Conservation (phyloP, 2,888 invertebrate genomes). For the Balanococcus diminutus region DNA sequence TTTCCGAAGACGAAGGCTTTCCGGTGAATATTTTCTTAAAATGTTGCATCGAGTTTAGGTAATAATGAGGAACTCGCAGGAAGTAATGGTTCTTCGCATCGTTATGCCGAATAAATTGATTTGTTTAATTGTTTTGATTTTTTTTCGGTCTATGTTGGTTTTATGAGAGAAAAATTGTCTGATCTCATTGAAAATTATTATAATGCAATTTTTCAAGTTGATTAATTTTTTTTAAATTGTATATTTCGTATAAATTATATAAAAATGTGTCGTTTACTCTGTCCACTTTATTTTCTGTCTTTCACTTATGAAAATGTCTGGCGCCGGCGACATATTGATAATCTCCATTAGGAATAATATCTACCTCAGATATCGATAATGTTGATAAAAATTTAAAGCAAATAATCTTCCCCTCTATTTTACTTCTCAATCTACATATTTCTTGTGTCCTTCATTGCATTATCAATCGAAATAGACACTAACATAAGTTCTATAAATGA, state of each 20-base stretch:
- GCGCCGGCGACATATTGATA: not conserved
- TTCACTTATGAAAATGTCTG: not conserved
- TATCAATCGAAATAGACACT: not conserved
- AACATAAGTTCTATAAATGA: not conserved
- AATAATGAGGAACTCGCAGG: not conserved
- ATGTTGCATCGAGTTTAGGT: not conserved
- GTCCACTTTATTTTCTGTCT: not conserved
- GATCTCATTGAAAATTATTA: not conserved
- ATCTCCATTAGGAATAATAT: not conserved
- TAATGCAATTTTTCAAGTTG: not conserved
- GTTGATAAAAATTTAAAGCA: not conserved
- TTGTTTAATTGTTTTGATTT: not conserved
- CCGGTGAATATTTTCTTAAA: not conserved
- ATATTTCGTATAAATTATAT: not conserved
- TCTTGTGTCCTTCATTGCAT: not conserved
- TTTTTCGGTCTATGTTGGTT: not conserved
- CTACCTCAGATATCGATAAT: not conserved
- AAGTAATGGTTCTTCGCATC: not conserved
- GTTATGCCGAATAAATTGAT: not conserved
- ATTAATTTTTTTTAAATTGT: not conserved
- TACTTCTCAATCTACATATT: not conserved
- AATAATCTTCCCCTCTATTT: not conserved
- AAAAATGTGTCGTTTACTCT: too few species aligned
- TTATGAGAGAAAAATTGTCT: not conserved
- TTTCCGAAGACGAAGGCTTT: not conserved